These are phyloP conservation scores for Acleris emargana DNA, from an alignment of 2,888 invertebrate genomes.

Conservation along the genomic window DNA sequence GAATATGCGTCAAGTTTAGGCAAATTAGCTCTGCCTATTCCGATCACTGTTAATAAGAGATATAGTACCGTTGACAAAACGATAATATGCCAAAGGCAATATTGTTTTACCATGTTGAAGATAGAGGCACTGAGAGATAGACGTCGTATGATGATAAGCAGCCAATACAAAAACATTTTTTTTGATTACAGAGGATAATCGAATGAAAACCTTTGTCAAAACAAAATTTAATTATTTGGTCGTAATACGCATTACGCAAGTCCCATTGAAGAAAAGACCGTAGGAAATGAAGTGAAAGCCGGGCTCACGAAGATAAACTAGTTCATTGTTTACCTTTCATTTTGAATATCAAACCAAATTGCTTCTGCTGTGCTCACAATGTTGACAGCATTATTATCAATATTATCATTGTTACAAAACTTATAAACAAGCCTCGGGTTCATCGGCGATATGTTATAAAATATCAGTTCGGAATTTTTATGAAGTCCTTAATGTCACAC, in stretches of 20 bases:
- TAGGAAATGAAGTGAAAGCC: slow-evolving; percentile 10
- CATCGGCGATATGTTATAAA: too few relatives aligned
- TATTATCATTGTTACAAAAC: not conserved
- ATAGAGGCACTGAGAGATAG: too few relatives aligned
- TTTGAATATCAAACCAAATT: slow-evolving; percentile 6
- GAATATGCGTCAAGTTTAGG: too few relatives aligned
- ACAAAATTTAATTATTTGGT: slow-evolving; percentile 21
- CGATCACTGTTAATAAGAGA: too few relatives aligned
- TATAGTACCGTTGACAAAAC: too few relatives aligned
- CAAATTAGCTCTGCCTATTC: too few relatives aligned
- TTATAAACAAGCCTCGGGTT: not conserved
- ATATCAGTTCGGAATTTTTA: too few relatives aligned
- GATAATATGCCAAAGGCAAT: too few relatives aligned
- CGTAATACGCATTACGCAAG: slow-evolving; percentile 24
- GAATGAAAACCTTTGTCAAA: not conserved
- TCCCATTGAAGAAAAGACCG: slow-evolving; percentile 1
- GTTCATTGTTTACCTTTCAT: slow-evolving; percentile 11
- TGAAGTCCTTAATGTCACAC: too few relatives aligned
- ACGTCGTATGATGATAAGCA: too few relatives aligned
- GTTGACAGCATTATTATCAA: slow-evolving; percentile 3
- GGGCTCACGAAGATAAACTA: slow-evolving; percentile 9
- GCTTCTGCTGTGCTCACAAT: not conserved
- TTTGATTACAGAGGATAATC: not conserved
- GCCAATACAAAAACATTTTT: too few relatives aligned
- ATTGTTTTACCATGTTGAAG: too few relatives aligned